phyloP scores from a whole-genome alignment of 1,140 invertebrate species.

The honey bee (Apis mellifera) region DNA sequence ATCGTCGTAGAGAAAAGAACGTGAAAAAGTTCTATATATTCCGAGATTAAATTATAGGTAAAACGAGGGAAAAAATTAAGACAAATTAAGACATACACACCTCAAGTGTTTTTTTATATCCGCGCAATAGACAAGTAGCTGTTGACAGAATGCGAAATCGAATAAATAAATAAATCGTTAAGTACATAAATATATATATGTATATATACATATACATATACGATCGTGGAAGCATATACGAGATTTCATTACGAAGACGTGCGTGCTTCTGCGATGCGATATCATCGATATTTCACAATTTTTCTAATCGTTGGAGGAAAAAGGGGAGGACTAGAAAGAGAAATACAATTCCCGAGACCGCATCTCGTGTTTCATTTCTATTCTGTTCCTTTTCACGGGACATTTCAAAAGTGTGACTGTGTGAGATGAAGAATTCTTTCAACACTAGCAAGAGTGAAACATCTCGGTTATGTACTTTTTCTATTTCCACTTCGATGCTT shows the following conservation, averaged over 20 bases:
- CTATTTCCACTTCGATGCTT: not conserved
- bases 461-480: not conserved
- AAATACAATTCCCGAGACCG: not conserved
- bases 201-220: conserved; percentile 51
- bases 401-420: not conserved
- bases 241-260: not conserved
- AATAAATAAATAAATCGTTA: conserved; percentile 19
- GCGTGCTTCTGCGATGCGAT: conserved; percentile 47
- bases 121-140: conserved; percentile 35
- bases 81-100: conserved; percentile 12
- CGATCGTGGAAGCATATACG: conserved; percentile 12
- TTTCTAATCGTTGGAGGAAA: conserved; percentile 19
- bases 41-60: conserved; percentile 21
- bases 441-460: not conserved
- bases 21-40: conserved; percentile 4
- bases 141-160: conserved; percentile 18
- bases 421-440: not conserved
- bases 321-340: not conserved
- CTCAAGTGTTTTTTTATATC: conserved; percentile 27
- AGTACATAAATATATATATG: conserved; percentile 54
- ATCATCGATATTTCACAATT: conserved; percentile 50
- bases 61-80: not conserved
- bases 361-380: not conserved
- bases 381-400: not conserved
- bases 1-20: conserved; percentile 8